Evolutionary conservation across 2,888 invertebrate species (phyloP).

Genomic region (Branchipolynoe longqiensis): DNA sequence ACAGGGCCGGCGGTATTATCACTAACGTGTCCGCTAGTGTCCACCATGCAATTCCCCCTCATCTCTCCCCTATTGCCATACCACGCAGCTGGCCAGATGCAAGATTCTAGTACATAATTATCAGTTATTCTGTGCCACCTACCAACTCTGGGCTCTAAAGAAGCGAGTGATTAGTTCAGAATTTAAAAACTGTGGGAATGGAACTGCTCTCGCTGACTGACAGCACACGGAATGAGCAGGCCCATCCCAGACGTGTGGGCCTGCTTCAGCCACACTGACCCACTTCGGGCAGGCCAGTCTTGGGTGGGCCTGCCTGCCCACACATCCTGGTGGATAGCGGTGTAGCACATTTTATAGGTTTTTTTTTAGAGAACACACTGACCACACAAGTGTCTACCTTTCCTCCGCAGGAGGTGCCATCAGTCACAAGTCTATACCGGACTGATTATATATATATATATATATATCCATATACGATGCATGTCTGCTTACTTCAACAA

Average conservation of each 20-base stretch:
- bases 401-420: not conserved
- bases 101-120: not conserved
- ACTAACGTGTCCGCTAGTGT: not conserved
- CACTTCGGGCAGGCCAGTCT: too few relatives aligned
- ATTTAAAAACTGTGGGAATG: slow-evolving; percentile 25
- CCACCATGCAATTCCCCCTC: not conserved
- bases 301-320: not conserved
- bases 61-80: not conserved
- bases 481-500: slow-evolving; percentile 40
- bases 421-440: not conserved
- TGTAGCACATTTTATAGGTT: not conserved
- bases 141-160: slow-evolving; percentile 11
- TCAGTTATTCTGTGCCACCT: slow-evolving; percentile 30
- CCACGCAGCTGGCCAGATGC: not conserved
- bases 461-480: not conserved
- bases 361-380: slow-evolving; percentile 2
- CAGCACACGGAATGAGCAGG: too few relatives aligned
- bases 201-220: slow-evolving; percentile 30
- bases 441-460: not conserved
- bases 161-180: slow-evolving; percentile 12
- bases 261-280: too few relatives aligned
- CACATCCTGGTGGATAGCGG: not conserved
- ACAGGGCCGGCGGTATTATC: not conserved
- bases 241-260: too few relatives aligned
- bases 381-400: slow-evolving; percentile 1